Conservation (phyloP, 1,140 invertebrate genomes). For the Cylas formicarius region DNA sequence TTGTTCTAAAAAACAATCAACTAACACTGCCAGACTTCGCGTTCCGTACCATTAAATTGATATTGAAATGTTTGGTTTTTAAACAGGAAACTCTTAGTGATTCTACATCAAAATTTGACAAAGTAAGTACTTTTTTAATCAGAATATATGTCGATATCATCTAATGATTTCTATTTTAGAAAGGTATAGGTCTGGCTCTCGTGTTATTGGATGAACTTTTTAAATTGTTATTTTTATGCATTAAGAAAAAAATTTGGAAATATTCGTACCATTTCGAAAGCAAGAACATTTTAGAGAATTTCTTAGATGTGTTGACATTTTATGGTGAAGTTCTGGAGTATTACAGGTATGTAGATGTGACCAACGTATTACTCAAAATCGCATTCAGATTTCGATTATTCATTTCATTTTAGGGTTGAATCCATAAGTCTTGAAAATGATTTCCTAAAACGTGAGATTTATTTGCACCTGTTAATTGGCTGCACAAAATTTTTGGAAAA, state of each 20-base stretch:
- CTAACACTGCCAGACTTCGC: constrained; percentile 47
- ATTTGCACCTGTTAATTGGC: constrained; percentile 33
- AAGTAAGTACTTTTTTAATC: constrained; percentile 17
- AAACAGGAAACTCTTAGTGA: constrained; percentile 25
- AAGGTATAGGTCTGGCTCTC: constrained; percentile 34
- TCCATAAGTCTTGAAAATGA: constrained; percentile 31
- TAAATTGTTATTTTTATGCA: constrained; percentile 27
- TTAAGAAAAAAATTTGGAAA: constrained; percentile 26
- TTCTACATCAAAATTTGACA: constrained; percentile 21
- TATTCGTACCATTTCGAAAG: constrained; percentile 10
- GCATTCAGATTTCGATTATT: constrained; percentile 5
- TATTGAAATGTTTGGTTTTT: constrained; percentile 39
- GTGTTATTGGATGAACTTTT: constrained; percentile 30
- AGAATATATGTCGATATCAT: constrained; percentile 6
- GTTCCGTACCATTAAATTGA: constrained; percentile 42
- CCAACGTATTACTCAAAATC: constrained; percentile 2
- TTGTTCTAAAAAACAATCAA: constrained; percentile 43
- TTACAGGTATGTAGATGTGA: constrained; percentile 39
- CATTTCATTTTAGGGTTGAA: constrained; percentile 34
- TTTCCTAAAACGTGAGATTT: constrained; percentile 26
- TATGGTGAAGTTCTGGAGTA: constrained; percentile 44
- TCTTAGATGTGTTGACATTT: constrained; percentile 32
- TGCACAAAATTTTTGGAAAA: constrained; percentile 28
- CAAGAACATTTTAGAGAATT: constrained; percentile 25
- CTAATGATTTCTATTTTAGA: constrained; percentile 28